Evolutionary conservation across 1,140 invertebrate genomes (phyloP).

Genomic region (Aphidius ervi): DNA sequence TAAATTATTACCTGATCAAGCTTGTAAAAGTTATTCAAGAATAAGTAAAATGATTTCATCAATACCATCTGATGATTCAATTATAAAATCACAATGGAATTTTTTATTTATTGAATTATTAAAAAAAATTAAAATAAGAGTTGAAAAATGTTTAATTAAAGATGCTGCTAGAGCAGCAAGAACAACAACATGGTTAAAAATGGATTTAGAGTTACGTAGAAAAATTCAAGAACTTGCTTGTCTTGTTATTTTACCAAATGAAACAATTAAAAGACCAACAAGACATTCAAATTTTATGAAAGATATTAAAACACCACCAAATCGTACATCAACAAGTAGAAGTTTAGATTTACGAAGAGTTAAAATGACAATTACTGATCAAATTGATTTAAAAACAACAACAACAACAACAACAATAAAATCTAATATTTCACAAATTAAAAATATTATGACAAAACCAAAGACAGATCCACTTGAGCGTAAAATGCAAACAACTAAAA

Average conservation of each 20-base stretch:
- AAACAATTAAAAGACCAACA: conserved; percentile 41
- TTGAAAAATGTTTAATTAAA: conserved; percentile 62
- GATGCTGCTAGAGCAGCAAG: conserved; percentile 61
- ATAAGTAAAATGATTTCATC: conserved; percentile 48
- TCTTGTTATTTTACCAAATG: conserved; percentile 53
- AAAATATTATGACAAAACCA: conserved; percentile 44
- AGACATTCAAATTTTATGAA: conserved; percentile 46
- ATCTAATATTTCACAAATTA: conserved; percentile 32
- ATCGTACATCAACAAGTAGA: conserved; percentile 38
- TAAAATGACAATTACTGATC: conserved; percentile 58
- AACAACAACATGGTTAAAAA: conserved; percentile 61
- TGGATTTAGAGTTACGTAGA: conserved; percentile 59
- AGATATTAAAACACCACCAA: conserved; percentile 38
- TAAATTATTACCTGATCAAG: conserved; percentile 64
- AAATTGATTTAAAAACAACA: conserved; percentile 39
- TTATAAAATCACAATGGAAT: conserved; percentile 44
- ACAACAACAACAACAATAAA: conserved; percentile 37
- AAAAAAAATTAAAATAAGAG: conserved; percentile 48
- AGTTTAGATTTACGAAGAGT: conserved; percentile 57
- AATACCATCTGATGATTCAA: conserved; percentile 35
- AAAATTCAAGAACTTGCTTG: conserved; percentile 60
- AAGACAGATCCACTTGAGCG: conserved; percentile 49
- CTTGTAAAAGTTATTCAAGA: conserved; percentile 63
- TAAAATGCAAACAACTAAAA: conserved; percentile 45
- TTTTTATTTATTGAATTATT: conserved; percentile 51